phyloP scores from a whole-genome alignment of 2,113 vertebrate genomes.

The Zosterops lateralis region DNA sequence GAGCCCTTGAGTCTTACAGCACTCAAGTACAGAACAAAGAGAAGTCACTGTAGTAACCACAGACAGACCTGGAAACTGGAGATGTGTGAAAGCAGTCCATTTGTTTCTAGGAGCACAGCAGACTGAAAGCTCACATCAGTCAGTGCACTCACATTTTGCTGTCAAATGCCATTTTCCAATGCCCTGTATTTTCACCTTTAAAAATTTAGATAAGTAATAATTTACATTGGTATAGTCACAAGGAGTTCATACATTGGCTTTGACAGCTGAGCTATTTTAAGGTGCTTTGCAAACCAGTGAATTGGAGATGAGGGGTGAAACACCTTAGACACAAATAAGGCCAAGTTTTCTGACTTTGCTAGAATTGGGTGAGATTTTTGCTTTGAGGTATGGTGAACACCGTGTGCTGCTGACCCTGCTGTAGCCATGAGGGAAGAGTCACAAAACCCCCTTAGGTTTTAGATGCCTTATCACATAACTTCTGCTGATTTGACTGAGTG shows the following conservation, averaged over 20 bases:
- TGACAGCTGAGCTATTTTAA: slow-evolving; percentile 11
- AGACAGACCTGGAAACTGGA: slow-evolving; percentile 23
- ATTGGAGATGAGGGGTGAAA: not conserved
- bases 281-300: not conserved
- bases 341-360: not conserved
- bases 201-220: slow-evolving; percentile 38
- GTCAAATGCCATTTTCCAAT: slow-evolving; percentile 54
- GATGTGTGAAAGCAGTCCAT: slow-evolving; percentile 46
- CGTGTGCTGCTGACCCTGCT: not conserved
- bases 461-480: not conserved
- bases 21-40: slow-evolving; percentile 49
- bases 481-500: not conserved
- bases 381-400: not conserved
- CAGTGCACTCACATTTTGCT: slow-evolving; percentile 29
- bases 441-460: not conserved
- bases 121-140: slow-evolving; percentile 38
- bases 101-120: slow-evolving; percentile 43
- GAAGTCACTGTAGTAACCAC: slow-evolving; percentile 49
- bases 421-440: not conserved
- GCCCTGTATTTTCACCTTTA: slow-evolving; percentile 33
- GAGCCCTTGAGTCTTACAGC: slow-evolving; percentile 59
- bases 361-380: not conserved
- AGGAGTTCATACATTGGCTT: not conserved
- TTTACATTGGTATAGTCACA: not conserved
- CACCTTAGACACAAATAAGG: not conserved